Evolutionary conservation across 2,113 vertebrate genomes (phyloP), one percentile per base, ranked within the genome.

Genomic region (Brachyistius frenatus): DNA sequence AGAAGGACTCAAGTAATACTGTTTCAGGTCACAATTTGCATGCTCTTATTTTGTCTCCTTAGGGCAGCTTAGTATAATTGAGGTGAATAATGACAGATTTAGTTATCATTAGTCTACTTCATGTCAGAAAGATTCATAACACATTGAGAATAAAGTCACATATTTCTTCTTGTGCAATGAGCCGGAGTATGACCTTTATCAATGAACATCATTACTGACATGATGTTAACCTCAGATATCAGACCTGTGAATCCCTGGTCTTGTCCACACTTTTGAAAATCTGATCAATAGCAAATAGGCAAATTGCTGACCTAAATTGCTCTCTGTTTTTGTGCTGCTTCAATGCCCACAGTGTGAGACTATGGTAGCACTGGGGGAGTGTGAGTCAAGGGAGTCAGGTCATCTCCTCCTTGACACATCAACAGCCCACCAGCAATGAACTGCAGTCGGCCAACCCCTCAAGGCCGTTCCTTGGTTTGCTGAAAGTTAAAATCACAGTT

Each of bases 401-500:
- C 37, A 58, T 70, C 55, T 72, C 39, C 36, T 75, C 5, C n/a
- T 16, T n/a, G 33, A 73, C 37, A 63, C 15, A 78, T 72, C 14
- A 68, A 79, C 76, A 62, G 3, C 55, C 39, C 0, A 2, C 32
- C 35, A 70, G 52, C 14, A 55, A 47, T 69, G 13, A 65, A 54
- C 14, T 32, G 41, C 49, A 30, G 58, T 53, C 6, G 7, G 15
- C 56, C 66, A n/a, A 31, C 46, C 55, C 66, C 50, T 64, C 37
- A 5, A 62, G 2, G 74, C 44, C 5, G 1, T 23, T 73, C 15
- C n/a, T 44, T 66, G 77, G 53, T 70, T 49, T 68, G 44, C 5
- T 60, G 37, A 56, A 73, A 30, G 68, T 71, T 68, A 3, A 72
- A 80, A 73, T 82, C 54, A 7, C 65, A 85, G 60, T n/a, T 63